Conservation (phyloP, 2,113 vertebrate species). For the Leucopsar rothschildi region DNA sequence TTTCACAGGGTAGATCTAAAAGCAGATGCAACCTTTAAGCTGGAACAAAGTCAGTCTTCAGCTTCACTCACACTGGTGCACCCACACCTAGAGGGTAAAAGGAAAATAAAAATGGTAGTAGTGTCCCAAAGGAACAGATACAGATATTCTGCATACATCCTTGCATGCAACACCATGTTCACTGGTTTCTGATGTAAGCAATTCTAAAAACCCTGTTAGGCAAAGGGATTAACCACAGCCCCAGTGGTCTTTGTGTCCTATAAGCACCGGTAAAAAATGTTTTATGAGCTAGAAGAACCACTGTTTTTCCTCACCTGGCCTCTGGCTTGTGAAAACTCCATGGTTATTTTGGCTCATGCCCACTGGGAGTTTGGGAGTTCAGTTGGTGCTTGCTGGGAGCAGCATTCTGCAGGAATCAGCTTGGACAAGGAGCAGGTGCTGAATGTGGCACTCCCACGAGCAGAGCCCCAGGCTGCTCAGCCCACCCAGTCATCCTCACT, state of each 20-base stretch:
- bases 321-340: neutral
- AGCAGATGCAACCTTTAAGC: rapidly evolving
- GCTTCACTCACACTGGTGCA: neutral
- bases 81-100: neutral
- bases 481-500: too few species aligned
- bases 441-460: rapidly evolving
- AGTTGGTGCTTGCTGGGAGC: neutral
- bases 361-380: rapidly evolving
- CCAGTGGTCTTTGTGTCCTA: neutral
- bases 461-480: neutral
- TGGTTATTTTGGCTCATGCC: neutral
- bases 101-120: neutral
- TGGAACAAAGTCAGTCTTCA: neutral
- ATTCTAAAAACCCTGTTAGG: neutral
- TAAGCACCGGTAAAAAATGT: neutral
- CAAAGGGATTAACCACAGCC: neutral
- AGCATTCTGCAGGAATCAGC: neutral
- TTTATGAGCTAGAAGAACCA: neutral
- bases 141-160: neutral
- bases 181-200: neutral
- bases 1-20: neutral
- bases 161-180: neutral
- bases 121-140: neutral
- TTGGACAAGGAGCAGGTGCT: rapidly evolving
- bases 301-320: neutral